These are phyloP conservation scores for Syngnathoides biaculeatus DNA, from an alignment of 2,113 vertebrate genomes.

Conservation along the genomic window DNA sequence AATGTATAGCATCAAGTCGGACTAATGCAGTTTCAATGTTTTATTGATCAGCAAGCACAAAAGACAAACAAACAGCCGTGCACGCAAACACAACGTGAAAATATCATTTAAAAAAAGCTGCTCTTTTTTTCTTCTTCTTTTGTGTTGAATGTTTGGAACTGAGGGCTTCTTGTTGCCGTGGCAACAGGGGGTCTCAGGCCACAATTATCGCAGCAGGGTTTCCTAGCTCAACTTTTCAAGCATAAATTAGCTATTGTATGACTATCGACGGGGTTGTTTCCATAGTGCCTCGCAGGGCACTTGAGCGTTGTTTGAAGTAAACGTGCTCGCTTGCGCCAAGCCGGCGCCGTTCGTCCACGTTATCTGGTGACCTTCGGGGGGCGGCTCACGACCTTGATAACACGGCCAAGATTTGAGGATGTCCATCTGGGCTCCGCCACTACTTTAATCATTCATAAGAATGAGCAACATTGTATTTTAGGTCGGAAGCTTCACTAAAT, in stretches of 20 bases:
- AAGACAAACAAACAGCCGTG: not conserved
- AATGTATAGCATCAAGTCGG: not conserved
- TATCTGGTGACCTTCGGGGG: not conserved
- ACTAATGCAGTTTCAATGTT: slow-evolving; percentile 1
- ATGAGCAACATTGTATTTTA: too few species aligned
- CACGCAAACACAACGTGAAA: not conserved
- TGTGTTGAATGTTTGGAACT: not conserved
- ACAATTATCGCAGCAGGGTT: not conserved
- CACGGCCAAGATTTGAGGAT: not conserved
- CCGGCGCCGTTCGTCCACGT: not conserved
- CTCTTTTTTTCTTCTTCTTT: not conserved
- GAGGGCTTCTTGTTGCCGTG: not conserved
- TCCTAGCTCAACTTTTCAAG: not conserved
- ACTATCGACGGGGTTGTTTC: not conserved
- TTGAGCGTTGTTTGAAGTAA: not conserved
- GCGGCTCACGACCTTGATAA: too few species aligned
- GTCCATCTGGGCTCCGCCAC: not conserved
- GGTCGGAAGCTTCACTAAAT: too few species aligned
- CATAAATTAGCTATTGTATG: not conserved
- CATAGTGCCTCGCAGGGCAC: not conserved
- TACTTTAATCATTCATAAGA: too few species aligned
- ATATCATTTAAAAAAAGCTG: not conserved
- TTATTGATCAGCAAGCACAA: slow-evolving; percentile 2
- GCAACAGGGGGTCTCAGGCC: not conserved
- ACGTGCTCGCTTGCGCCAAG: not conserved